Conservation (phyloP, 2,113 vertebrate species). For the Pedionomus torquatus region DNA sequence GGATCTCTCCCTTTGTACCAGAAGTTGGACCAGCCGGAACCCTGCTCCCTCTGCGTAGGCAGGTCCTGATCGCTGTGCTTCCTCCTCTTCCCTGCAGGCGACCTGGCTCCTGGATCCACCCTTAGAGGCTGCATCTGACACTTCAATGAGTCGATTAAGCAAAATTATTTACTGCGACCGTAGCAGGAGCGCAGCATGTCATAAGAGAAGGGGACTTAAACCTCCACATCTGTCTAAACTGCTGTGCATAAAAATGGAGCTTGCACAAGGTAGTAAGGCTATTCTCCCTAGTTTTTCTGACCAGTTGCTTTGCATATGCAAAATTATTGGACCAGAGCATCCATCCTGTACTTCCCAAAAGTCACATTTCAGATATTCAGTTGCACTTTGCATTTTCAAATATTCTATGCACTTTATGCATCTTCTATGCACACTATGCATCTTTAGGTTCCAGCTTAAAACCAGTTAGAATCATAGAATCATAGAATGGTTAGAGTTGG, state of each 20-base stretch:
- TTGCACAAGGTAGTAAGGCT: not conserved
- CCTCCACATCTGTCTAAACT: not conserved
- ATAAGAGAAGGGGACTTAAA: not conserved
- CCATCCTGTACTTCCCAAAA: not conserved
- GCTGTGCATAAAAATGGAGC: rapidly evolving
- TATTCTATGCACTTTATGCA: not conserved
- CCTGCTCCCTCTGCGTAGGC: not conserved
- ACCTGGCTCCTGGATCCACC: not conserved
- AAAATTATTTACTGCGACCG: not conserved
- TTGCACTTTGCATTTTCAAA: not conserved
- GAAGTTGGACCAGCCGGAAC: not conserved
- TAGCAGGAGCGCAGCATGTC: not conserved
- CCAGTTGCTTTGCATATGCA: not conserved
- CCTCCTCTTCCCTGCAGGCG: not conserved
- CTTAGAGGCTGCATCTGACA: not conserved
- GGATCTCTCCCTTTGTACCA: rapidly evolving
- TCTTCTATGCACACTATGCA: too few relatives aligned
- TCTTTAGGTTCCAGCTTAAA: not conserved
- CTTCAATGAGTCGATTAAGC: not conserved
- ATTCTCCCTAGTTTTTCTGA: not conserved
- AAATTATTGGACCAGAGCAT: not conserved
- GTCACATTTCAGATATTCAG: not conserved
- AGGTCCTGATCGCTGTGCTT: rapidly evolving
- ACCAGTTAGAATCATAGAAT: not conserved
- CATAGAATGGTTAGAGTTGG: too few relatives aligned